Conservation (phyloP, 2,888 invertebrate genomes). For the Julus scandinavius region DNA sequence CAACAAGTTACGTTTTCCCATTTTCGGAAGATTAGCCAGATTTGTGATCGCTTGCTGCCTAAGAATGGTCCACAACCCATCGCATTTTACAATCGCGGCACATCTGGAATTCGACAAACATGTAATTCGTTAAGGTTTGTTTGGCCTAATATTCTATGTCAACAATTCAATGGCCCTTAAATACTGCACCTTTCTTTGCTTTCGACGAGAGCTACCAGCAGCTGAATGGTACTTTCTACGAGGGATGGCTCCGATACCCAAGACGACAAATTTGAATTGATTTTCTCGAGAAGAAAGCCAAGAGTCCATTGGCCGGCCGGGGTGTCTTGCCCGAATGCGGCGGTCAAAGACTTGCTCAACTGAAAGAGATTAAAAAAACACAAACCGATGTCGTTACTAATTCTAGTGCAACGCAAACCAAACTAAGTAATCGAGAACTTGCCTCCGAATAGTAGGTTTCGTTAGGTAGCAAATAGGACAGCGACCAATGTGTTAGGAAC, state of each 20-base stretch:
- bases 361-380: slow-evolving; percentile 63
- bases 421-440: slow-evolving; percentile 54
- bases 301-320: slow-evolving; percentile 74
- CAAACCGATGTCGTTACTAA: slow-evolving; percentile 58
- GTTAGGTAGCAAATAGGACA: slow-evolving; percentile 76
- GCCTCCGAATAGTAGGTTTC: slow-evolving; percentile 73
- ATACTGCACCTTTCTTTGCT: slow-evolving; percentile 68
- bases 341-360: slow-evolving; percentile 73
- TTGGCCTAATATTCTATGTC: neutral
- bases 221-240: slow-evolving; percentile 73
- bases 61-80: slow-evolving; percentile 71
- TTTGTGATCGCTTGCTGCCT: slow-evolving; percentile 69
- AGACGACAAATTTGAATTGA: slow-evolving; percentile 73
- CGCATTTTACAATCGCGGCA: slow-evolving; percentile 71
- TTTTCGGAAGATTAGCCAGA: slow-evolving; percentile 70
- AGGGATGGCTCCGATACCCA: slow-evolving; percentile 74
- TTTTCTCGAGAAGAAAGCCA: slow-evolving; percentile 74
- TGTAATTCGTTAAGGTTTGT: neutral
- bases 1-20: slow-evolving; percentile 75
- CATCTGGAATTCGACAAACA: slow-evolving; percentile 66
- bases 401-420: neutral
- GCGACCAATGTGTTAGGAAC: slow-evolving; percentile 82
- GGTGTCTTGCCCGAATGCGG: slow-evolving; percentile 76
- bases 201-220: slow-evolving; percentile 72
- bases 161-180: neutral